Base-by-base conservation (phyloP, 1,140 invertebrate genomes). In the Calycopis cecrops region DNA sequence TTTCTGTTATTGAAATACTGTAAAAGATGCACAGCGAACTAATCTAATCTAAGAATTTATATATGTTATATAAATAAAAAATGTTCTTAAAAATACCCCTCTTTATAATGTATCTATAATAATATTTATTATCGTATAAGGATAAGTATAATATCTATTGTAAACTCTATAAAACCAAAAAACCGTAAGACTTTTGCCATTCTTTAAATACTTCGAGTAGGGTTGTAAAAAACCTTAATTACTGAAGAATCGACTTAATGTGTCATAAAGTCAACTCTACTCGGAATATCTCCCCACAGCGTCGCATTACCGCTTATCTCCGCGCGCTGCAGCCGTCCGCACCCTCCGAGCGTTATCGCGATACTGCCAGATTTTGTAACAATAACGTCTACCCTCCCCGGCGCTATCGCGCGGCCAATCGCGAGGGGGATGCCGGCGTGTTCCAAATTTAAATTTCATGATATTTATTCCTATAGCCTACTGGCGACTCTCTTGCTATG, bases 341-440 rank as follows among this genome's bases (percentile, higher is more conserved):
- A 77, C 81, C 79, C 81, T 73, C 67, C 70, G 55, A 51, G 34
- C 55, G 69, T 73, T 83, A 85, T 85, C 81, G 61, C 62, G 73
- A 80, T 72, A 81, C 81, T 82, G 74, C 53, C 74, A 81, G 81
- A 84, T 80, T 74, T 72, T 65, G 68, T 70, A 78, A 85, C 77
- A 82, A 80, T 85, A 72, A 60, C 69, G 66, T 65, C 67, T 64
- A 70, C 67, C 65, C 48, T 58, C 66, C 62, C 65, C 57, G 33
- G 47, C 53, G 50, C 82, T 85, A 85, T 85, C 81, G 72, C 17
- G 44, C 48, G 34, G 60, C 79, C 81, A 79, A 85, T 85, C 81
- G 60, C 51, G 57, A 77, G 76, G 81, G 79, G 64, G 63, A 52
- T 49, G 47, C 52, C 57, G 49, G 55, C 57, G 63, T 62, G 65